phyloP scores from a whole-genome alignment of 2,113 vertebrate species.

The Lycocorax pyrrhopterus region DNA sequence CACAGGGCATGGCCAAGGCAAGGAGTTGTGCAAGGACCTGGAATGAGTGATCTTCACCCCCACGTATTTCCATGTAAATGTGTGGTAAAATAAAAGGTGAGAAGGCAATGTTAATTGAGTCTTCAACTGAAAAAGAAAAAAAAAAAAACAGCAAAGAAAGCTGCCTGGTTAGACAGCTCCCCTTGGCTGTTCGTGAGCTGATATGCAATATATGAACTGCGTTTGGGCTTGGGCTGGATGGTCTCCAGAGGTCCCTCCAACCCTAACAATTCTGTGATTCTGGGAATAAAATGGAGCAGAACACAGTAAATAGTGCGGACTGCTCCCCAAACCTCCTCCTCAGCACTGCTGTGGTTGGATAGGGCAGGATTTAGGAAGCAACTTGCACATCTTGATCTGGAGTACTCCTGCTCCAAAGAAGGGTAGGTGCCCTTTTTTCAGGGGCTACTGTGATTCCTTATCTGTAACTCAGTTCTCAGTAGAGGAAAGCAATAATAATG shows the following conservation, averaged over 20 bases:
- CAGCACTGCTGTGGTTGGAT: neutral
- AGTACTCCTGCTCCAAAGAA: neutral
- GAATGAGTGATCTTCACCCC: neutral
- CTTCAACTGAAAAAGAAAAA: neutral
- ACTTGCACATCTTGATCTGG: neutral
- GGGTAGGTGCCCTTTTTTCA: neutral
- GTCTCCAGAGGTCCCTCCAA: neutral
- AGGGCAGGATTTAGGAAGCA: neutral
- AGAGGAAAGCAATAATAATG: neutral
- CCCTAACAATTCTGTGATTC: neutral
- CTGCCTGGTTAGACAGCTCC: neutral
- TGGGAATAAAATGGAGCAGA: neutral
- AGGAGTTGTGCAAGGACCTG: neutral
- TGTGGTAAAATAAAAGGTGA: neutral
- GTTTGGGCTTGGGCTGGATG: neutral
- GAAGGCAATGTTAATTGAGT: neutral
- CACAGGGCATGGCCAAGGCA: neutral
- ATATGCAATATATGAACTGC: neutral
- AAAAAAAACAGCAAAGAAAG: neutral
- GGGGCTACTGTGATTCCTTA: neutral
- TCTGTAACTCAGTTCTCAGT: neutral
- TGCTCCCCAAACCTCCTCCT: neutral
- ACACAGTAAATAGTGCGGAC: neutral
- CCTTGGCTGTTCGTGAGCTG: neutral
- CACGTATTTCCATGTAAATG: neutral